Evolutionary conservation across 2,113 vertebrate species (phyloP).

Genomic region (Cryptotis parvus): DNA sequence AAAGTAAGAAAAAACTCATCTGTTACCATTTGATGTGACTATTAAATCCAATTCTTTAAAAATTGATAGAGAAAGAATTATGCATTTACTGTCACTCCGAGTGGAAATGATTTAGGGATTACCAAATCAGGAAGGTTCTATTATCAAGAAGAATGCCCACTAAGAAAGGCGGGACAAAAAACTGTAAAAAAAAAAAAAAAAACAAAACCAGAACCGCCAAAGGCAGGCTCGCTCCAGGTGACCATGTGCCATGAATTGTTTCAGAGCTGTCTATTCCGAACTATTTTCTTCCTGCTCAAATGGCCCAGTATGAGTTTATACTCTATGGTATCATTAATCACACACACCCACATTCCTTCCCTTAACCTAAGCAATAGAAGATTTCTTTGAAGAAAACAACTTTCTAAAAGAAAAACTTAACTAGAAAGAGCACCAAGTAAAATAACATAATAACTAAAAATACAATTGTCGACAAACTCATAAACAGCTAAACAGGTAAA

Average conservation of each 20-base stretch:
- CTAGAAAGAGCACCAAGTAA: background rate
- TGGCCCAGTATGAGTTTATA: background rate
- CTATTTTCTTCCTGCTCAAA: background rate
- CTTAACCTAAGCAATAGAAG: background rate
- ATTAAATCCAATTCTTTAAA: slow-evolving; percentile 31
- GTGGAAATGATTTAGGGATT: background rate
- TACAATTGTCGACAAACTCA: background rate
- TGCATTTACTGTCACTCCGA: background rate
- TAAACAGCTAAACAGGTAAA: too few species aligned
- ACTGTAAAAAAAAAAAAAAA: background rate
- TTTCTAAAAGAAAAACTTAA: slow-evolving; percentile 14
- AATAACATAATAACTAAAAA: slow-evolving; percentile 15
- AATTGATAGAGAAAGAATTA: slow-evolving; percentile 21
- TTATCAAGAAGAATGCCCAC: background rate
- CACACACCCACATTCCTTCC: background rate
- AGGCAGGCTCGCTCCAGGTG: background rate
- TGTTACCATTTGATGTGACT: slow-evolving; percentile 12
- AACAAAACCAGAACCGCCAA: background rate
- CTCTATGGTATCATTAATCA: background rate
- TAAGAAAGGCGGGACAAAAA: background rate
- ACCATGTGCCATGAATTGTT: background rate
- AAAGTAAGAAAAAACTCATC: background rate
- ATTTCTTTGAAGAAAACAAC: background rate
- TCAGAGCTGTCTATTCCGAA: background rate
- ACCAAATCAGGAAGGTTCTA: background rate